Evolutionary conservation across 2,113 vertebrate species (phyloP).

Genomic region (Lepus timidus): DNA sequence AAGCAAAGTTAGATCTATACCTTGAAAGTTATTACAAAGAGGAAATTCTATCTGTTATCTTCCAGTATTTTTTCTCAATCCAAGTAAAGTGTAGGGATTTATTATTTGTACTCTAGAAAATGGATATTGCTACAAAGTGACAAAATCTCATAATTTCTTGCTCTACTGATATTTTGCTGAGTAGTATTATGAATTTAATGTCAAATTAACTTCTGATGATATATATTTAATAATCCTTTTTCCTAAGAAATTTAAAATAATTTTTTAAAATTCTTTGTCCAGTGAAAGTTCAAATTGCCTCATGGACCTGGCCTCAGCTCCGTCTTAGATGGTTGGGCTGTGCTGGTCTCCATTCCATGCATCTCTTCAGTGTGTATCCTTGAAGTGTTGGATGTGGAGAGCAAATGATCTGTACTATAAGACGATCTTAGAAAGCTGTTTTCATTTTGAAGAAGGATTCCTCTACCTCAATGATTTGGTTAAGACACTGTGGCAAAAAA

Average conservation of each 20-base stretch:
- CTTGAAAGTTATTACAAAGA: neutral
- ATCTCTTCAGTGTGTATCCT: neutral
- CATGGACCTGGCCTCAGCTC: neutral
- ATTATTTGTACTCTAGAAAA: neutral
- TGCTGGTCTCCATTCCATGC: neutral
- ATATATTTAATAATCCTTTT: neutral
- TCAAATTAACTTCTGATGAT: neutral
- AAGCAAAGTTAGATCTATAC: slow-evolving; percentile 23
- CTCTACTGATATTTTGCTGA: neutral
- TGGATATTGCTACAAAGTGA: slow-evolving; percentile 1
- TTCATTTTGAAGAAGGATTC: neutral
- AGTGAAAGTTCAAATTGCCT: neutral
- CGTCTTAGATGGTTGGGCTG: neutral
- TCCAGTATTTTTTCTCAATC: neutral
- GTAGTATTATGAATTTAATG: neutral
- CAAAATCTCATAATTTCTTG: neutral
- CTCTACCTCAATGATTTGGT: no score
- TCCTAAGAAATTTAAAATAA: neutral
- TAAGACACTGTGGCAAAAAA: no score
- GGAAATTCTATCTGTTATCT: neutral
- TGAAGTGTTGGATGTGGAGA: neutral
- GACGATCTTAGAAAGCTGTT: neutral
- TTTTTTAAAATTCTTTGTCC: neutral
- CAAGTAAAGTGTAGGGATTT: neutral
- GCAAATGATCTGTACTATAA: neutral